Base-by-base conservation (phyloP, 2,888 invertebrate genomes). In the Platerodrilus igneus region DNA sequence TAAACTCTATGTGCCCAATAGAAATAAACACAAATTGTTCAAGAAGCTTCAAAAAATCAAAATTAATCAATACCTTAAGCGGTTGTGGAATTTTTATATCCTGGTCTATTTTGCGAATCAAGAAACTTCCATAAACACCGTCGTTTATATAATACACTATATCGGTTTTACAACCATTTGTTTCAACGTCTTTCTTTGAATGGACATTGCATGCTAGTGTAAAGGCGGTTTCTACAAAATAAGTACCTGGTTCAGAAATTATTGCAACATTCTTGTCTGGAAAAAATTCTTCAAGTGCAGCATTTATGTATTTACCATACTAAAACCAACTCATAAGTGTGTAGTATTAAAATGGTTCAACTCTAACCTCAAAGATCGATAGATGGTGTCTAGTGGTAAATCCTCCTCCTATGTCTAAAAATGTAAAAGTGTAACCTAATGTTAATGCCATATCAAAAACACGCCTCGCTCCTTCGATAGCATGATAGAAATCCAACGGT, bases 61-160 rank as follows among this genome's bases (percentile, higher is more conserved):
- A n/a, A n/a, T n/a, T n/a, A n/a, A n/a, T n/a, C n/a, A n/a, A n/a
- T 63, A 80, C 77, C 67, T 79, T 73, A 8, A 90, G 71, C 15
- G 85, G 82, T 41, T 76, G 63, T 2, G 91, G 41, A 22, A 23
- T 21, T 18, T 17, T 16, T 3, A 32, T 18, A n/a, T 23, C 3
- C 10, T 41, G 11, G 13, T 19, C 15, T 5, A 33, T 37, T 7
- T 37, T 83, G 33, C 70, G 72, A 5, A 90, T 86, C 19, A 76
- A 97, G 77, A 99, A 97, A 41, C 94, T 94, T 37, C 96, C 96
- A 69, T 97, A 99, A 41, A 97, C 92, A 4, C 99, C 97, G 69
- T 99, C 97, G 70, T 97, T 97, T 60, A 99, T 85, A 74, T 94
- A 97, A 71, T 97, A 97, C 94, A 96, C 95, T 64, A 76, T 71